Evolutionary conservation across 2,113 vertebrate species (phyloP), one percentile per base, ranked within the genome.

Genomic region (Sapayoa aenigma): DNA sequence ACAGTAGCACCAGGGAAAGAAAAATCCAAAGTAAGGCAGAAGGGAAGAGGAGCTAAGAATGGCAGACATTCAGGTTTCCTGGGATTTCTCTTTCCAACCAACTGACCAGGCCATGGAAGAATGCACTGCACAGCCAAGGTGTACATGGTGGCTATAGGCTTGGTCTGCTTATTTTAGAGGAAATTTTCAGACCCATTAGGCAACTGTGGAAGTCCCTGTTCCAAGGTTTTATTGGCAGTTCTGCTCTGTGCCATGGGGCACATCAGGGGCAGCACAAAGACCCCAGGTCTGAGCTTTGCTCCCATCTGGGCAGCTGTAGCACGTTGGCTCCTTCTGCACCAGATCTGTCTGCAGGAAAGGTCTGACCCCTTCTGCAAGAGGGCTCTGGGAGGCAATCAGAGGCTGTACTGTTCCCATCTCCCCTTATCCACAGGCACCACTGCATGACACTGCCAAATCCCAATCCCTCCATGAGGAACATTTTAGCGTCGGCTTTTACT

Each of bases 111-210:
- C 41, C 16, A 1, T 4, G 3, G 37, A 66, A 46, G 33, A 44
- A 55, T 25, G 25, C 30, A 22, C 27, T 4, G 3, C 14, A 3
- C 30, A 8, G 6, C 42, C 0, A 0, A 52, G 47, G 9, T 24
- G 14, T 49, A 41, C 17, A 0, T 17, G 21, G 33, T 37, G 23
- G 31, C 68, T 33, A 2, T 47, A 28, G 23, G 27, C 11, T 22
- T 4, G 1, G 17, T 35, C 46, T 90, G 5, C 53, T 60, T 50
- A 35, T 73, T 91, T 66, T 17, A 53, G 56, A 62, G 86, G 30
- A 87, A 74, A 81, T 82, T 59, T 84, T 50, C 41, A 60, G 47
- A 44, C 39, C 35, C 2, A 1, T 87, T 30, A 63, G 55, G 41
- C 11, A 62, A 12, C 83, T 47, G 49, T 12, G 46, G 55, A 84